Percentiles rank a stretch among this genome's conserved stretches.
Conservation (phyloP, 2,797 vertebrate species). For the Tapirus indicus region DNA sequence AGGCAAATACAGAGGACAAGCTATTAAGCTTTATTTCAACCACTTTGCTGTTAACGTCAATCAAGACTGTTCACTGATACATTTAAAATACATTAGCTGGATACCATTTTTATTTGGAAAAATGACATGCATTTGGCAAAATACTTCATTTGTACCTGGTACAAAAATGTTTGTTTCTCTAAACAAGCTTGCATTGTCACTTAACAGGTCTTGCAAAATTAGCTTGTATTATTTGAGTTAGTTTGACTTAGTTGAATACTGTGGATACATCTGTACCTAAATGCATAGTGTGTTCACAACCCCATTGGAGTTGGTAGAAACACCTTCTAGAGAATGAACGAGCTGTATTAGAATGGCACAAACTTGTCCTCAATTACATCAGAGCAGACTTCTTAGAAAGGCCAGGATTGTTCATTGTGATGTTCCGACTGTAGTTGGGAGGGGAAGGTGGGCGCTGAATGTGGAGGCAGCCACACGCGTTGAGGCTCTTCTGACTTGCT, state of each 20-base stretch:
- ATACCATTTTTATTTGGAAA: neutral
- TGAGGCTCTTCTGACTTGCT: neutral
- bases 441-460: rapidly evolving
- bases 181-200: neutral
- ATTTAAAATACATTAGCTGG: neutral
- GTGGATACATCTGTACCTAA: rapidly evolving
- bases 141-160: neutral
- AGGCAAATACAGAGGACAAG: neutral
- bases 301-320: rapidly evolving
- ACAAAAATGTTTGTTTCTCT: neutral
- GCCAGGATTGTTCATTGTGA: rapidly evolving
- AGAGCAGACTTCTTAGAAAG: neutral
- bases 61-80: neutral
- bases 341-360: rapidly evolving
- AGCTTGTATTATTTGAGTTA: neutral
- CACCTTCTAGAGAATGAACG: rapidly evolving
- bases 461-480: rapidly evolving
- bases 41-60: neutral
- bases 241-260: neutral
- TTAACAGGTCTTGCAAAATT: neutral
- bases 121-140: neutral
- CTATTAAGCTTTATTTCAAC: neutral
- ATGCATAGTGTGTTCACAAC: rapidly evolving
- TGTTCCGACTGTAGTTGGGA: rapidly evolving
- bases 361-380: neutral